Conservation (phyloP, 2,797 vertebrate species). For the Pipistrellus kuhlii region DNA sequence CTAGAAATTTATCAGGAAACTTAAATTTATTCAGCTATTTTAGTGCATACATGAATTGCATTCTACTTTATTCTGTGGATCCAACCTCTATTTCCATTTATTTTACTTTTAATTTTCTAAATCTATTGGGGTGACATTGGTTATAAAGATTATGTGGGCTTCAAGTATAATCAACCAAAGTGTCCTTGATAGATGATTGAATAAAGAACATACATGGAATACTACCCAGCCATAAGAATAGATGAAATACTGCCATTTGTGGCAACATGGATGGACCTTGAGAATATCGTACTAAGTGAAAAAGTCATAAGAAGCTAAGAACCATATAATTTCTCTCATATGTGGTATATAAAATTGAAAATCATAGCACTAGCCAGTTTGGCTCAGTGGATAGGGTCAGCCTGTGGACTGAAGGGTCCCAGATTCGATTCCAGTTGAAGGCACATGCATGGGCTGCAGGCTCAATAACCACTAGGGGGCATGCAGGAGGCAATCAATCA, state of each 20-base stretch:
- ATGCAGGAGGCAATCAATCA: too few relatives aligned
- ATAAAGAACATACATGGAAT: neutral
- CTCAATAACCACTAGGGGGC: too few relatives aligned
- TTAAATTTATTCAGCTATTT: conserved; percentile 12
- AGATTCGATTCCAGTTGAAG: too few relatives aligned
- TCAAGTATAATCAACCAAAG: neutral
- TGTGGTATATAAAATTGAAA: neutral
- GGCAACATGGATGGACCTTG: neutral
- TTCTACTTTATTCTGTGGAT: neutral
- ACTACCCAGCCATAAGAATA: neutral
- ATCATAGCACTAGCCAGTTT: neutral
- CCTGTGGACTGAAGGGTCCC: too few relatives aligned
- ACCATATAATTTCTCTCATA: neutral
- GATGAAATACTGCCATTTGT: neutral
- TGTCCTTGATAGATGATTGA: neutral
- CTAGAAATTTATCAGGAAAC: neutral
- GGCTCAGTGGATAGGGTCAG: too few relatives aligned
- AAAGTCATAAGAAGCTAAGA: neutral
- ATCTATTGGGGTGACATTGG: neutral
- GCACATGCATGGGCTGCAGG: too few relatives aligned
- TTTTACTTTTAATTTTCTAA: neutral
- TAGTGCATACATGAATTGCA: neutral
- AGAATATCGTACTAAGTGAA: neutral
- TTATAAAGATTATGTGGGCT: neutral
- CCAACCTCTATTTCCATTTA: neutral